phyloP scores from a whole-genome alignment of 1,140 invertebrate species.

The Tetramorium simillimum region DNA sequence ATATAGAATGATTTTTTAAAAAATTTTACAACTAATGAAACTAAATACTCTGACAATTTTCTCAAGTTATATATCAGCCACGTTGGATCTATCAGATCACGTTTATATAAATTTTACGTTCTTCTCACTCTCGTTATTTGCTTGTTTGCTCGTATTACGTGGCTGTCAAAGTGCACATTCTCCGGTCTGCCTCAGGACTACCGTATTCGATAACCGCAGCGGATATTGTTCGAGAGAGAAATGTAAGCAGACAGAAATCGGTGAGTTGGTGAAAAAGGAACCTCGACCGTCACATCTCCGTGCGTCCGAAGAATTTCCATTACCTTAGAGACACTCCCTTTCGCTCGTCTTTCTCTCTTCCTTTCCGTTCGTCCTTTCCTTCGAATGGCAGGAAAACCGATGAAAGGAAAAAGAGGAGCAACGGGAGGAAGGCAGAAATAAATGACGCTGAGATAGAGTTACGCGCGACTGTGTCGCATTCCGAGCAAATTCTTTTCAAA shows the following conservation, averaged over 20 bases:
- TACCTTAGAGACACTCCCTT: background rate
- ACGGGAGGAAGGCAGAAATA: background rate
- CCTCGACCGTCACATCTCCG: background rate
- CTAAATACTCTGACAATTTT: background rate
- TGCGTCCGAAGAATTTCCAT: constrained; percentile 64
- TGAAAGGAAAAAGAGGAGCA: background rate
- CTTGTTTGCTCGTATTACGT: background rate
- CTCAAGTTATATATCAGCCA: background rate
- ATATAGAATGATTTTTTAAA: background rate
- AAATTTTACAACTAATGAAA: background rate
- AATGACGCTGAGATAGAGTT: constrained; percentile 41
- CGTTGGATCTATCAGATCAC: background rate
- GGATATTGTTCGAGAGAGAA: constrained; percentile 4
- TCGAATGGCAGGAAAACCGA: background rate
- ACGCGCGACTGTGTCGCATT: constrained; percentile 16
- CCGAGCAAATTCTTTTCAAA: constrained; percentile 17
- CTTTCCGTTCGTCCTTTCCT: background rate
- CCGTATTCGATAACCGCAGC: constrained; percentile 6
- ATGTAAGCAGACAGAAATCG: constrained; percentile 17
- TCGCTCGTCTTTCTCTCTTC: background rate
- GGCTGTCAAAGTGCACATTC: background rate
- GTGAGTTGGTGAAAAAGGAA: constrained; percentile 17
- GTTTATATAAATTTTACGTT: background rate
- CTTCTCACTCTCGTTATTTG: background rate
- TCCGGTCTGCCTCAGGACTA: background rate